Conservation (phyloP, 2,888 invertebrate genomes). For the Boloria selene region DNA sequence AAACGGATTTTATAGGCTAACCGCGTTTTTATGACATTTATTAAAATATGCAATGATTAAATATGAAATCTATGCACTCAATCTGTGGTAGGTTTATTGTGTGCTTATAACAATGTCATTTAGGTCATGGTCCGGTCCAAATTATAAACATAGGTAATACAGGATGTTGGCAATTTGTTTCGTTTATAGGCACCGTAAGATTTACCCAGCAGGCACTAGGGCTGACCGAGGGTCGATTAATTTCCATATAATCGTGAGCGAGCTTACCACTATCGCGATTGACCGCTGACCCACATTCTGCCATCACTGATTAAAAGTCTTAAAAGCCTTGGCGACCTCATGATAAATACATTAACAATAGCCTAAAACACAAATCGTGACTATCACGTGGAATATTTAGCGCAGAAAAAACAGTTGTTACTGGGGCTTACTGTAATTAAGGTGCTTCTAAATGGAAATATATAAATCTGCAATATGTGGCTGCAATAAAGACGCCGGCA, state of each 20-base stretch:
- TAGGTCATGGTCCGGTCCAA: slow-evolving; percentile 27
- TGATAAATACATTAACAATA: slow-evolving; percentile 25
- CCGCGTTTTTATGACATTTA: not conserved
- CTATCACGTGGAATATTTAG: slow-evolving; percentile 3
- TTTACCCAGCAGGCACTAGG: slow-evolving; percentile 16
- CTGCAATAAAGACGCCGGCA: too few species aligned
- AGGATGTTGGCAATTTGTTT: slow-evolving; percentile 35
- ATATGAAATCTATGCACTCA: not conserved
- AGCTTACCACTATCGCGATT: slow-evolving; percentile 69
- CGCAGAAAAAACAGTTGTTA: not conserved
- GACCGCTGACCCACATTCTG: slow-evolving; percentile 73
- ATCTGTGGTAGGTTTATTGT: slow-evolving; percentile 1
- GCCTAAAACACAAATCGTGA: slow-evolving; percentile 14
- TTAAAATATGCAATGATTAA: not conserved
- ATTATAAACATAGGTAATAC: slow-evolving; percentile 27
- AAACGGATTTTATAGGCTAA: too few species aligned
- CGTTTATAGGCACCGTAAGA: slow-evolving; percentile 33
- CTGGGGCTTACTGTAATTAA: too few species aligned
- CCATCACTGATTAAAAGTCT: slow-evolving; percentile 36
- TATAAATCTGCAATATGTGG: too few species aligned
- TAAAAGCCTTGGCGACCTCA: slow-evolving; percentile 20
- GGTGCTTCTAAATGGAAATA: too few species aligned
- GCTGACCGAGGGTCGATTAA: slow-evolving; percentile 55
- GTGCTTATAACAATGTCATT: slow-evolving; percentile 13
- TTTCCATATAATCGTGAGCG: slow-evolving; percentile 71